phyloP scores from a whole-genome alignment of 1,140 invertebrate species.

The Caenorhabditis remanei region DNA sequence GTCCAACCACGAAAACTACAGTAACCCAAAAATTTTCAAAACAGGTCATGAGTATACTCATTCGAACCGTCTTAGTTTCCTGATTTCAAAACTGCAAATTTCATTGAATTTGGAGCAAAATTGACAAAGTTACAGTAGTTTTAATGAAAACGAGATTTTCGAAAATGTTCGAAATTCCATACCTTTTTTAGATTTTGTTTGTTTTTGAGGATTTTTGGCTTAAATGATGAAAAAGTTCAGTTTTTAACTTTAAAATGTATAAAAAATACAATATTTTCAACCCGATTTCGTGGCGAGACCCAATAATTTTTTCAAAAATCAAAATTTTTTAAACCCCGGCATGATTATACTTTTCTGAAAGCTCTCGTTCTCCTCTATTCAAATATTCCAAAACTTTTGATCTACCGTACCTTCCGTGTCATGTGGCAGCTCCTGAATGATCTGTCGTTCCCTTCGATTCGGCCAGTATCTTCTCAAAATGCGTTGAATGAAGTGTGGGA shows the following conservation, averaged over 20 bases:
- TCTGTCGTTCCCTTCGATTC: conserved; percentile 30
- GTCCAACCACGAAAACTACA: too few species aligned
- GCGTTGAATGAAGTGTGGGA: not conserved
- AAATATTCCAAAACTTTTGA: not conserved
- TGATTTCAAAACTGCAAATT: not conserved
- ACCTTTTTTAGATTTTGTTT: too few species aligned
- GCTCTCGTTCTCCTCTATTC: not conserved
- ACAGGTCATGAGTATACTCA: not conserved
- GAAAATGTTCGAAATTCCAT: too few species aligned
- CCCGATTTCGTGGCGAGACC: too few species aligned
- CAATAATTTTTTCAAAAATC: too few species aligned
- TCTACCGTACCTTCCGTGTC: not conserved
- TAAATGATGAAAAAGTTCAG: too few species aligned
- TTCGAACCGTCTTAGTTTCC: not conserved
- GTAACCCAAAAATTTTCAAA: not conserved
- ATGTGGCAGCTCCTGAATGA: conserved; percentile 40
- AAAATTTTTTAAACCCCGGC: not conserved
- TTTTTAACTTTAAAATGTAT: too few species aligned
- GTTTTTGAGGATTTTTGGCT: not conserved
- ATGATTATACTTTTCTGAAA: not conserved
- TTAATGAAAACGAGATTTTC: too few species aligned
- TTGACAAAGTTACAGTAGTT: too few species aligned
- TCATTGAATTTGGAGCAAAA: too few species aligned
- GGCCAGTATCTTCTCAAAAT: conserved; percentile 25
- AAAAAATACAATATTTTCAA: too few species aligned